Base-by-base conservation (phyloP, 2,113 vertebrate genomes). In the Oxygymnocypris stewartii region DNA sequence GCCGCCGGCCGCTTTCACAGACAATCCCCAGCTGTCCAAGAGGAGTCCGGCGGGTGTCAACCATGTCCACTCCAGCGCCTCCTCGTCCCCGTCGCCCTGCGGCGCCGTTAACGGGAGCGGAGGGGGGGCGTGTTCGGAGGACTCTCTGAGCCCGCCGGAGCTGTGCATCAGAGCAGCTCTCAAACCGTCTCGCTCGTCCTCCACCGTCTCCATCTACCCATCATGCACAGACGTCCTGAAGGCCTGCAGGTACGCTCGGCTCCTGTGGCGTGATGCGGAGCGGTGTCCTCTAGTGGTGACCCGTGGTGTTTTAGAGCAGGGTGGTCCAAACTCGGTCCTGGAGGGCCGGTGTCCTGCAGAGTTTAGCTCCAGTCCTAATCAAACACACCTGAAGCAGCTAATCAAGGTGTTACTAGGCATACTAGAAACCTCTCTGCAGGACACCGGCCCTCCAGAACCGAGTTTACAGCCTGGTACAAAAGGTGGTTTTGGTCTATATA, bases 11-110 rank as follows among this genome's bases (percentile, higher is more conserved):
- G 94, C 96, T 92, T 79, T 81, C 96, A 95, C 96, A 97, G 97
- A 99, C 97, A 98, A 98, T 99, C 98, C 97, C 96, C 96, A 97
- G 95, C 96, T 97, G 95, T 97, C 97, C 93, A 97, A 98, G 97
- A 96, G 90, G 83, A 87, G 91, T 92, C 92, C 35, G n/a, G 89
- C 92, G 97, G 95, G 95, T 31, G 92, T 97, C 92, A 98, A 97
- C 96, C 97, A 97, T 92, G 92, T 97, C 94, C 97, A 97, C 92
- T 96, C 96, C 59, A 93, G 94, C 94, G 94, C 94, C 77, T 97
- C 97, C 91, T 95, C 97, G 90, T 96, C 95, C 86, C 94, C 96
- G 91, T 97, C 97, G 90, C 96, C 96, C 79, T 93, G 94, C 93
- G 97, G 96, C 93, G 96, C 96, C 93, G 96, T 88, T 7, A 86